Percentiles rank a stretch among this genome's conserved stretches.
phyloP scores from a whole-genome alignment of 2,113 vertebrate species.

The Phalacrocorax pelagicus region DNA sequence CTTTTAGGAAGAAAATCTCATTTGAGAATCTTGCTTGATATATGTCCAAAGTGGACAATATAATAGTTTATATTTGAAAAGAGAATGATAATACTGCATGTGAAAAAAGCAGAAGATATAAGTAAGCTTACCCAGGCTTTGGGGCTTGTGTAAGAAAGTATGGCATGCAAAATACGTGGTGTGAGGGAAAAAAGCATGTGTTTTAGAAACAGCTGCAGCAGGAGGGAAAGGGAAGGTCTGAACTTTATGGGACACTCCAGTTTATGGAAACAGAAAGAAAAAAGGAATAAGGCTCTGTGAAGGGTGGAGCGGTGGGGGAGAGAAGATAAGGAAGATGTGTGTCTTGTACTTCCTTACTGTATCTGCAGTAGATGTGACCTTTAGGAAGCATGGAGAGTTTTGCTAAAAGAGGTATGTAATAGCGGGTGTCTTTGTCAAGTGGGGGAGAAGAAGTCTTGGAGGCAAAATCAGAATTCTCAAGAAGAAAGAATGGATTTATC shows the following conservation, averaged over 20 bases:
- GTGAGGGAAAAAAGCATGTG: not conserved
- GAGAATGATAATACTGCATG: not conserved
- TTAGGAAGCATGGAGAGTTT: not conserved
- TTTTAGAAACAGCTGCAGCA: not conserved
- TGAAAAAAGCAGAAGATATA: not conserved
- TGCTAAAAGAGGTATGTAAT: not conserved
- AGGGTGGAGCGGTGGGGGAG: not conserved
- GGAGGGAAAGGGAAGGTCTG: not conserved
- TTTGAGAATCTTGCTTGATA: not conserved
- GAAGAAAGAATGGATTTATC: not conserved
- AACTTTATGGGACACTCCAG: not conserved
- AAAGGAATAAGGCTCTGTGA: not conserved
- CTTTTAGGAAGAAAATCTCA: not conserved
- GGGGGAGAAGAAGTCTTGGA: not conserved
- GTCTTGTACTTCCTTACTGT: not conserved
- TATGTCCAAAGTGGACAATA: not conserved
- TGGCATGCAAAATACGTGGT: not conserved
- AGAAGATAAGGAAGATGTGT: not conserved
- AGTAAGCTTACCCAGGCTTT: not conserved
- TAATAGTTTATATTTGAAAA: not conserved
- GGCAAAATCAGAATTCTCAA: not conserved
- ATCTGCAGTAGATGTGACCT: not conserved
- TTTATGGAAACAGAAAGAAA: not conserved
- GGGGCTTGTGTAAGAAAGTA: accelerated
- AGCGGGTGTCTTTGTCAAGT: not conserved